Conservation (phyloP, 2,797 vertebrate species). For the Intellagama lesueurii region DNA sequence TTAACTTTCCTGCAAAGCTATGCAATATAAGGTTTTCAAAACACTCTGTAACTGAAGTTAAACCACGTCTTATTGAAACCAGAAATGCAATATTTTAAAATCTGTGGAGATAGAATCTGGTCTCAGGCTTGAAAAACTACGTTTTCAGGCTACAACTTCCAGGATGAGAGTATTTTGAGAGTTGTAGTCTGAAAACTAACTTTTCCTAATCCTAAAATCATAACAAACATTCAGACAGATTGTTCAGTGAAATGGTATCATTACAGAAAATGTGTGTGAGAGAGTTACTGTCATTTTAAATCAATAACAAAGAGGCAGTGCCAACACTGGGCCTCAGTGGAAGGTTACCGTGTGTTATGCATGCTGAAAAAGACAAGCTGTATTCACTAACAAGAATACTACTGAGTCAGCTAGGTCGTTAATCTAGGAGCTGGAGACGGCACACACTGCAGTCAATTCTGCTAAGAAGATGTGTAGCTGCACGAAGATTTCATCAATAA, state of each 20-base stretch:
- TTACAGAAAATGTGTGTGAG: too few relatives aligned
- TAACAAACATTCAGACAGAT: too few relatives aligned
- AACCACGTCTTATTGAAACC: neutral
- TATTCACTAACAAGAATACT: slow-evolving; percentile 61
- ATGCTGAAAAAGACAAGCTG: neutral
- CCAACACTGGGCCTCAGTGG: neutral
- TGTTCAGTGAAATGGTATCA: too few relatives aligned
- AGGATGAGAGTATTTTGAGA: too few relatives aligned
- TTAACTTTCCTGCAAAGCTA: neutral
- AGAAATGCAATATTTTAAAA: neutral
- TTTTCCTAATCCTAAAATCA: too few relatives aligned
- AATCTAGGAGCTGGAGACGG: slow-evolving; percentile 73
- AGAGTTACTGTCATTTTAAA: too few relatives aligned
- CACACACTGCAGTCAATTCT: slow-evolving; percentile 71
- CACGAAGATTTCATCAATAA: slow-evolving; percentile 63
- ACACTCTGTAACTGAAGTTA: neutral
- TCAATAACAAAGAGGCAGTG: neutral
- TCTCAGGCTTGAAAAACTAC: too few relatives aligned
- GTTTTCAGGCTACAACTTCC: too few relatives aligned
- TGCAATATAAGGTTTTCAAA: neutral
- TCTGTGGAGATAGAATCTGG: neutral
- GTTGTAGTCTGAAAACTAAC: too few relatives aligned
- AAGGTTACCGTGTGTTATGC: too few relatives aligned
- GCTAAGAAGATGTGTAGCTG: slow-evolving; percentile 72
- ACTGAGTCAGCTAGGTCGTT: slow-evolving; percentile 67